Base-by-base conservation (phyloP, 2,888 invertebrate species). In the Drosophila picticornis region DNA sequence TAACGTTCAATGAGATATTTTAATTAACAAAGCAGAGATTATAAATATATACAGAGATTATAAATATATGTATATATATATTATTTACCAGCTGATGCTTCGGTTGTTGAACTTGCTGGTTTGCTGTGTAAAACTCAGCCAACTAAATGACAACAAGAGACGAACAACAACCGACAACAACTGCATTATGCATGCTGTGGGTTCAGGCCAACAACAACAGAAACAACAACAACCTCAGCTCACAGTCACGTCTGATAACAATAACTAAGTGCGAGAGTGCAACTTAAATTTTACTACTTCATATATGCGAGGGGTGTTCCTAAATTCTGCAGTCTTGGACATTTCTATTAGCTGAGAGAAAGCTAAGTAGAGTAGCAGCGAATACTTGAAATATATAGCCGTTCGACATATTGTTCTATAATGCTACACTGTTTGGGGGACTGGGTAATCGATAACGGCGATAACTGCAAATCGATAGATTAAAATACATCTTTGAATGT, bases 161-260 rank as follows among this genome's bases (percentile, higher is more conserved):
- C 22, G 55, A 38, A 55, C 27, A 38, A 55, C 63, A 65, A 69
- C 38, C 40, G 65, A 73, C 72, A 72, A 76, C 68, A 59, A 77
- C 81, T 73, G 81, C 73, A 80, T 69, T 76, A 66, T 76, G 68
- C 62, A 72, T 76, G 77, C 81, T 65, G 81, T 38, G 57, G 52
- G 43, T 43, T 68, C 77, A 80, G 72, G 76, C 75, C 60, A 61
- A 57, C 76, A 57, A 57, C 56, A 55, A 55, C 36, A 36, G 16
- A 25, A 55, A 55, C 53, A 53, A 36, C 55, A 27, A 27, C 38
- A 22, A 36, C 29, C 32, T 32, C 22, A 32, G 31, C 67, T 61
- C 56, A 55, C 36, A 55, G 63, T 67, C 77, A 76, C 81, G 81
- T 79, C 77, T 79, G 81, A 79, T 79, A 79, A 79, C 78, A 79